Percentiles rank a stretch among this genome's conserved stretches.
phyloP scores from a whole-genome alignment of 2,888 invertebrate species.

The Noctua comes region DNA sequence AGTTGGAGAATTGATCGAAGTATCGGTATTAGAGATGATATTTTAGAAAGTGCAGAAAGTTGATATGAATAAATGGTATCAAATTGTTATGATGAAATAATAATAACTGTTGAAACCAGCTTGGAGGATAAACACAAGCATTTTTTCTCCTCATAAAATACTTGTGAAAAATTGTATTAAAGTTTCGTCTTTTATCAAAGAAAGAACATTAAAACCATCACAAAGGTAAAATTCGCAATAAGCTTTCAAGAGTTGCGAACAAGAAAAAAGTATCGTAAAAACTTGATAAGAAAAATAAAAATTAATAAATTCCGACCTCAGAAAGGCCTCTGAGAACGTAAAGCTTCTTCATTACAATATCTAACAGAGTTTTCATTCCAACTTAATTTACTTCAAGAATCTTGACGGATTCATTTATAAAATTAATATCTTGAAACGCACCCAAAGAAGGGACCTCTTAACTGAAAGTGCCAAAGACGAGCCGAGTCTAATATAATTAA shows the following conservation, averaged over 20 bases:
- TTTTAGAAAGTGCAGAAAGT: conserved; percentile 62
- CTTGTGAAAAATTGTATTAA: conserved; percentile 7
- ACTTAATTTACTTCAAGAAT: conserved; percentile 75
- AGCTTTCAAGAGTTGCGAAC: conserved; percentile 47
- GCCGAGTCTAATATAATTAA: conserved; percentile 81
- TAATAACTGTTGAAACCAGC: conserved; percentile 21
- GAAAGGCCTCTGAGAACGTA: conserved; percentile 57
- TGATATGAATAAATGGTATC: conserved; percentile 43
- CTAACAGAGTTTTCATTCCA: conserved; percentile 71
- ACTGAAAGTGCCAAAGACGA: conserved; percentile 69
- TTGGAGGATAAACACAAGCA: conserved; percentile 10
- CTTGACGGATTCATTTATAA: conserved; percentile 80
- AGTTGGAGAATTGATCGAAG: conserved; percentile 52
- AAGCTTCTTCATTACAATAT: conserved; percentile 68
- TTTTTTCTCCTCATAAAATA: neutral
- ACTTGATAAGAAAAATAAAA: conserved; percentile 55
- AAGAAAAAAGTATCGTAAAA: conserved; percentile 54
- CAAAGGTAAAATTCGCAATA: conserved; percentile 54
- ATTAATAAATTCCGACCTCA: conserved; percentile 62
- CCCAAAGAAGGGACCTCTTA: conserved; percentile 73
- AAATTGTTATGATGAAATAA: conserved; percentile 38
- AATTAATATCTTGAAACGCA: conserved; percentile 77
- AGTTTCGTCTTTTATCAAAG: conserved; percentile 42
- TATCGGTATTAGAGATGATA: conserved; percentile 46
- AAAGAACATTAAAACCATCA: conserved; percentile 45